Evolutionary conservation across 2,113 vertebrate species (phyloP).

Genomic region (Argyrosomus japonicus): DNA sequence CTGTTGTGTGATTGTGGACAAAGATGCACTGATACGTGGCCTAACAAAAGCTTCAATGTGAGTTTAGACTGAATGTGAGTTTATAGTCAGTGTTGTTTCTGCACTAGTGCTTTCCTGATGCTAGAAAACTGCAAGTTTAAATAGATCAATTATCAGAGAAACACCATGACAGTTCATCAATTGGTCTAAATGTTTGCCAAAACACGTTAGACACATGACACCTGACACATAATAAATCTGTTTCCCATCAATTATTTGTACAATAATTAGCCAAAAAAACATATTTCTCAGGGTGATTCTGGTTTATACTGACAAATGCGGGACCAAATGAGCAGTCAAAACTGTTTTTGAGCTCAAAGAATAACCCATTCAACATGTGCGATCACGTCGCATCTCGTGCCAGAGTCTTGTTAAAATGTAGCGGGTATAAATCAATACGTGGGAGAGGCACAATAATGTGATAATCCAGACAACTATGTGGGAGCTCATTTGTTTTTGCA

Average conservation of each 20-base stretch:
- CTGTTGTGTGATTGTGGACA: conserved; percentile 36
- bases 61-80: background rate
- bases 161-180: background rate
- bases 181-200: background rate
- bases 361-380: conserved; percentile 58
- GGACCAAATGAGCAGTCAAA: conserved; percentile 68
- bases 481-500: conserved; percentile 83
- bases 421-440: conserved; percentile 78
- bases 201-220: background rate
- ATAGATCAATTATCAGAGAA: conserved; percentile 36
- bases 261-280: conserved; percentile 3
- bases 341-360: conserved; percentile 63
- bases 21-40: conserved; percentile 31
- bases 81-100: background rate
- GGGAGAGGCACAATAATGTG: conserved; percentile 79
- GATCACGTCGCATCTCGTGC: conserved; percentile 48
- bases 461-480: conserved; percentile 81
- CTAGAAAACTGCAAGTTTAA: conserved; percentile 18
- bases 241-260: conserved; percentile 16
- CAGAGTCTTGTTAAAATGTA: conserved; percentile 72
- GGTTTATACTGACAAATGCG: conserved; percentile 50
- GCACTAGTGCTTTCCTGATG: background rate
- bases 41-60: conserved; percentile 23
- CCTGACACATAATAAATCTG: conserved; percentile 17
- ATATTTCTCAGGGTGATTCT: background rate